Base-by-base conservation (phyloP, 2,113 vertebrate species). In the Scophthalmus maximus region DNA sequence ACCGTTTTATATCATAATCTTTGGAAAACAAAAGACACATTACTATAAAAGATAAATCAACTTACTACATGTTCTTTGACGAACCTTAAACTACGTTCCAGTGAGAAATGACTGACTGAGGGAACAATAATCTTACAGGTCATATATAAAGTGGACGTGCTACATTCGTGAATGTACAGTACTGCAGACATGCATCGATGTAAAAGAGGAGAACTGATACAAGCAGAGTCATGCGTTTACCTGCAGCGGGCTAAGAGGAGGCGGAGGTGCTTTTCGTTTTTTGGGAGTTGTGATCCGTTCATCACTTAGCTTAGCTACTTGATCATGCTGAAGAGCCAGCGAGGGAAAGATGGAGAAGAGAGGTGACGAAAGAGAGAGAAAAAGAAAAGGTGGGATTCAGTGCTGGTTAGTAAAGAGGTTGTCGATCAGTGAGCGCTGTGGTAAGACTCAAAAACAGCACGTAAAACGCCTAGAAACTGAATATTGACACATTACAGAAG, bases 241-340 rank as follows among this genome's bases (percentile, higher is more conserved):
- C 97, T 99, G 96, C 80, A 92, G 81, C 92, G 96, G 95, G 92
- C 96, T 98, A 95, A 96, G 93, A 90, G 97, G 97, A 95, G 97
- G 97, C 92, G 97, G 96, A 93, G 97, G 97, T 92, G 97, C 97
- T 96, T 97, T 98, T 95, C 97, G 94, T 94, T 98, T 98, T 98
- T 99, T 98, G 92, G 97, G 96, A 92, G 97, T 98, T 94, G 96
- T 95, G 95, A 95, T 97, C 96, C 96, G 95, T 92, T 98, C 96
- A 93, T 96, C 96, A 93, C 92, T 96, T 97, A 97, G 90, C 94
- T 94, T 97, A 97, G 94, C 95, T 94, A 94, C 94, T 94, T 96
- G 96, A 92, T 97, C 96, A 96, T 97, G 97, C 97, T 98, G 94
- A 91, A 93, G 93, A 93, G 94, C 89, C 94, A 49, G 20, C 8